phyloP scores from a whole-genome alignment of 2,797 vertebrate genomes.

The Fistularia commersonii region DNA sequence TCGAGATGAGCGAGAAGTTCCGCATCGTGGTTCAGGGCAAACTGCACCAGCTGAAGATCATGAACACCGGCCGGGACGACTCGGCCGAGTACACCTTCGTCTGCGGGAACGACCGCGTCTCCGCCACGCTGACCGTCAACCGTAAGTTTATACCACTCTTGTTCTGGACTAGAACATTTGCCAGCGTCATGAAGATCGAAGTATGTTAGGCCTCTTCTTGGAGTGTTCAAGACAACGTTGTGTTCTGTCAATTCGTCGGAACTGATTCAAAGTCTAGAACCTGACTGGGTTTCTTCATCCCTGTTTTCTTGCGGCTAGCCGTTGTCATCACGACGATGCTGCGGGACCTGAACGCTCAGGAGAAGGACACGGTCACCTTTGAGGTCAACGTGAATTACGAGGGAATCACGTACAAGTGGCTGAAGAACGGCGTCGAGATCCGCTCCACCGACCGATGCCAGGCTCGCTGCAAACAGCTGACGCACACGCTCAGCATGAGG shows the following conservation, averaged over 20 bases:
- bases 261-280: too few relatives aligned
- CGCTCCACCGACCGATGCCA: conserved; percentile 92
- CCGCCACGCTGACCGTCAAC: conserved; percentile 86
- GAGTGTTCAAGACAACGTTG: too few relatives aligned
- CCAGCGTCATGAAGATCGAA: too few relatives aligned
- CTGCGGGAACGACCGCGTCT: conserved; percentile 89
- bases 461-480: conserved; percentile 86
- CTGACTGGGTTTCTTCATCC: not conserved
- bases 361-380: conserved; percentile 94
- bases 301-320: conserved; percentile 64
- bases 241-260: too few relatives aligned
- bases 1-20: conserved; percentile 97
- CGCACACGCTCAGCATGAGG: conserved; percentile 89
- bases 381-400: conserved; percentile 94
- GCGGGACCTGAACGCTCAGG: conserved; percentile 91
- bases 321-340: conserved; percentile 90
- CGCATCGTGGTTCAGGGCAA: conserved; percentile 92
- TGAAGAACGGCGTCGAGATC: conserved; percentile 96
- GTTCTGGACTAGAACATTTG: too few relatives aligned
- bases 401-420: conserved; percentile 92
- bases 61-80: conserved; percentile 88
- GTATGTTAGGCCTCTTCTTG: too few relatives aligned
- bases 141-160: conserved; percentile 67
- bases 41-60: conserved; percentile 90
- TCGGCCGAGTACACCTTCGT: conserved; percentile 91